Percentiles rank a stretch among this genome's conserved stretches.
Evolutionary conservation across 2,797 vertebrate species (phyloP).

Genomic region (Galaxias olidus): DNA sequence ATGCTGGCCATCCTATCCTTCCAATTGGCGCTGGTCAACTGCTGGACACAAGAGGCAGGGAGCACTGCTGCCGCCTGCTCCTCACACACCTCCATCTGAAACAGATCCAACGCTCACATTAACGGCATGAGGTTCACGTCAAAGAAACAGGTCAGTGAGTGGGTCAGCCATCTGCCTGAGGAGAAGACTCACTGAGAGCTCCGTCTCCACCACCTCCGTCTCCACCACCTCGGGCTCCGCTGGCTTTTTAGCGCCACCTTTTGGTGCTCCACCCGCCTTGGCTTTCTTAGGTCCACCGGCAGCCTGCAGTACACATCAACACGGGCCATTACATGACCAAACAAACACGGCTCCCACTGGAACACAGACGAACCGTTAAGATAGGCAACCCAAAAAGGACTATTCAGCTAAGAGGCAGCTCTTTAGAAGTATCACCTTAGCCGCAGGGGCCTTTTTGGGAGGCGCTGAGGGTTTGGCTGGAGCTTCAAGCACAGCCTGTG

Average conservation of each 20-base stretch:
- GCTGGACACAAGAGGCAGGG: conserved; percentile 82
- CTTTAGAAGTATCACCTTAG: conserved; percentile 1
- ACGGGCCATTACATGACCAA: not conserved
- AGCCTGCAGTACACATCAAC: not conserved
- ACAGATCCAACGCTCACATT: conserved; percentile 21
- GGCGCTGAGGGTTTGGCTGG: conserved; percentile 9
- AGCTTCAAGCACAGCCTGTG: not conserved
- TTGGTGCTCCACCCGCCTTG: conserved; percentile 30
- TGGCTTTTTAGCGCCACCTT: conserved; percentile 67
- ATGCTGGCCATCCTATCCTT: conserved; percentile 89
- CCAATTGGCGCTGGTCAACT: conserved; percentile 87
- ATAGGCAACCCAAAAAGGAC: not conserved
- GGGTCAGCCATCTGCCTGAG: not conserved
- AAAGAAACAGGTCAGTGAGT: conserved; percentile 26
- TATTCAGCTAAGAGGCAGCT: too few relatives aligned
- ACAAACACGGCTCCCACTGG: not conserved
- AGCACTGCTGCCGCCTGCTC: conserved; percentile 85
- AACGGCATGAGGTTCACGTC: not conserved
- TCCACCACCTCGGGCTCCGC: conserved; percentile 77
- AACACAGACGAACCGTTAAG: not conserved
- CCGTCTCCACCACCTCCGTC: conserved; percentile 80
- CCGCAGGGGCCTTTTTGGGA: conserved; percentile 7
- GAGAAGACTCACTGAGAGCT: conserved; percentile 81
- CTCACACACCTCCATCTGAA: conserved; percentile 84
- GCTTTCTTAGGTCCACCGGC: conserved; percentile 8